phyloP scores from a whole-genome alignment of 2,113 vertebrate species.

The Brienomyrus longianalis region DNA sequence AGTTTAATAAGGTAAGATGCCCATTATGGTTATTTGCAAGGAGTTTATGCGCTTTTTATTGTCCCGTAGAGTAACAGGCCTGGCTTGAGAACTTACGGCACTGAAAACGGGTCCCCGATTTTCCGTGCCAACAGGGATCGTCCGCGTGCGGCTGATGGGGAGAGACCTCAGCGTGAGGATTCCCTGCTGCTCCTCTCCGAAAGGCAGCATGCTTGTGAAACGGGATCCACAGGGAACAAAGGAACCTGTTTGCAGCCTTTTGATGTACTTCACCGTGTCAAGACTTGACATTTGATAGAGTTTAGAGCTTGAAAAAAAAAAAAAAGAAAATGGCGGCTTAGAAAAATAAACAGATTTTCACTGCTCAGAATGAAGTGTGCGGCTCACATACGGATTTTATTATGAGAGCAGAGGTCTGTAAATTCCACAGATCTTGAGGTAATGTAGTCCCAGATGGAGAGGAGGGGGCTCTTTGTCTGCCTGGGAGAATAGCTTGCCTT shows the following conservation, averaged over 20 bases:
- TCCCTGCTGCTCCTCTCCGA: background rate
- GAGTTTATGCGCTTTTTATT: background rate
- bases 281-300: background rate
- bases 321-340: background rate
- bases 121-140: background rate
- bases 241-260: background rate
- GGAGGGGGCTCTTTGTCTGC: background rate
- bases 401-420: slow-evolving; percentile 21
- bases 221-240: background rate
- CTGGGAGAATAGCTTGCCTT: background rate
- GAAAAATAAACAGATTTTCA: slow-evolving; percentile 24
- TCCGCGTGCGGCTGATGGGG: background rate
- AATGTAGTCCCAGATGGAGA: slow-evolving; percentile 7
- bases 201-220: background rate
- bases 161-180: background rate
- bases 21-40: background rate
- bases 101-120: background rate
- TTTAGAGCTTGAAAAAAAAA: background rate
- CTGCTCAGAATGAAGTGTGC: background rate
- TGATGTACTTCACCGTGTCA: background rate
- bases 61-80: background rate
- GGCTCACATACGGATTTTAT: slow-evolving; percentile 21
- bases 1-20: background rate
- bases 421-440: slow-evolving; percentile 13
- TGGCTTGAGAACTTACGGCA: background rate